Evolutionary conservation across 2,888 invertebrate genomes (phyloP), one percentile per base, ranked within the genome.

Genomic region (Diadegma fenestrale): DNA sequence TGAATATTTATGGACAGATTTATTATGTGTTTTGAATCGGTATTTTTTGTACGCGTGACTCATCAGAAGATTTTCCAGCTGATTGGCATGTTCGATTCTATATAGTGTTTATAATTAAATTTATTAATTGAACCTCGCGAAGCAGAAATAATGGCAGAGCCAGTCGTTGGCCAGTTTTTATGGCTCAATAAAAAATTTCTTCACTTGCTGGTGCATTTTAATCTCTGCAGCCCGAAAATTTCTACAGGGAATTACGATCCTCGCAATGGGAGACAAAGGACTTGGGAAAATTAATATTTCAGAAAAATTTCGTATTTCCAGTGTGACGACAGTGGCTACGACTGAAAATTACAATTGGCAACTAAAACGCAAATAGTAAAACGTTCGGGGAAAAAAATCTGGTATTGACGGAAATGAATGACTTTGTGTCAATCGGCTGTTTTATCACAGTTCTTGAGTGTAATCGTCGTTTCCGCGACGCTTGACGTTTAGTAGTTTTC

Each of bases 1-100:
- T 45, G 26, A 68, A 68, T 68, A 68, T 68, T 68, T 43, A 73
- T 72, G 54, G 2, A 58, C 41, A 12, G 43, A 73, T 43, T 43
- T 14, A 54, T 43, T 14, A 54, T 41, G 41, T 58, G 17, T 54
- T 51, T 54, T 51, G 33, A 22, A 72, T 41, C 26, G n/a, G 30
- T n/a, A 19, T 51, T n/a, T 71, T 33, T 33, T 37, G 19, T 71
- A 68, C 17, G 45, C 45, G 22, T 68, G 68, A 68, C 43, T 75
- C 61, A 26, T 63, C 61, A 17, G 30, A 30, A 30, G 54, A 68
- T 41, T 54, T 26, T 10, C 68, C 68, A 77, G 54, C 68, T 68
- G 54, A 77, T 68, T 37, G n/a, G 51, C 68, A 41, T 19, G 22
- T 64, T 48, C 19, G 17, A 17, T 61, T 8, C 43, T 7, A n/a